phyloP scores from a whole-genome alignment of 2,113 vertebrate species.

The Periophthalmodon schlosseri region DNA sequence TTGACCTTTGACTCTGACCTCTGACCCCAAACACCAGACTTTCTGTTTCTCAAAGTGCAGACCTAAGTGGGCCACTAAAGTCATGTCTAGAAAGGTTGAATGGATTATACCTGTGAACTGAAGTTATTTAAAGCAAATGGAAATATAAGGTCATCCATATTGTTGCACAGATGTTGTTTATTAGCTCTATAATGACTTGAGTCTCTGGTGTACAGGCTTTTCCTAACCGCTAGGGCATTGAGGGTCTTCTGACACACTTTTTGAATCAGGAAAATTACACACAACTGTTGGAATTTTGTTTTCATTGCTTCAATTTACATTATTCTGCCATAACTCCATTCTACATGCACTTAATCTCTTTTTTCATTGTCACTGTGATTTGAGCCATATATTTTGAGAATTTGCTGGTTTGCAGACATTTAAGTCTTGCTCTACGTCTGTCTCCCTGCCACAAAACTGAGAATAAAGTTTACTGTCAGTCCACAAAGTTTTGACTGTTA shows the following conservation, averaged over 20 bases:
- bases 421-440: background rate
- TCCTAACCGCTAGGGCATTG: background rate
- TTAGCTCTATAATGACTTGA: constrained; percentile 6
- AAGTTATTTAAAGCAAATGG: background rate
- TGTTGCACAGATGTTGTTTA: background rate
- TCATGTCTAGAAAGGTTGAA: background rate
- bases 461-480: background rate
- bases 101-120: background rate
- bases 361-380: background rate
- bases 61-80: background rate
- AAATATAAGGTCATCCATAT: background rate
- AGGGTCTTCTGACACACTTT: background rate
- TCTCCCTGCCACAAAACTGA: background rate
- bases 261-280: constrained; percentile 2
- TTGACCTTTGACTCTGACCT: background rate
- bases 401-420: too few relatives aligned
- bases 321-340: background rate
- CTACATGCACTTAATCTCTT: background rate
- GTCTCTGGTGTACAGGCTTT: background rate
- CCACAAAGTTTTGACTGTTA: background rate
- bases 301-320: background rate
- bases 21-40: constrained; percentile 1
- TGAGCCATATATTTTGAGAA: background rate
- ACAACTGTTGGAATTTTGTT: background rate
- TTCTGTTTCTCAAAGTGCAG: background rate